Conservation (phyloP, 2,113 vertebrate genomes). For the Thamnaconus septentrionalis region DNA sequence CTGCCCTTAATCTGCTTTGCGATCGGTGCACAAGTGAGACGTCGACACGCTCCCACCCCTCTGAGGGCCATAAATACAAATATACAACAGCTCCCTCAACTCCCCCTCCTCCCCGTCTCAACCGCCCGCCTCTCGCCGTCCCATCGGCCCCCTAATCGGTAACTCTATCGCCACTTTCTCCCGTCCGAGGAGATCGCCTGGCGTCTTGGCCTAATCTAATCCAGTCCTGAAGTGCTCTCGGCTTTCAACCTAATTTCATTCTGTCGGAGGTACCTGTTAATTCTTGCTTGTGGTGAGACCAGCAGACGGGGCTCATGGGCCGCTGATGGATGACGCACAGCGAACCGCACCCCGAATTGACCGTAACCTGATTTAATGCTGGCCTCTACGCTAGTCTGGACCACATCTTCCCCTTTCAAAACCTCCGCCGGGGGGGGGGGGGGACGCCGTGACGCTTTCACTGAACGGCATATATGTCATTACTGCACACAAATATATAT, state of each 20-base stretch:
- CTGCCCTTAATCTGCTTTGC: too few relatives aligned
- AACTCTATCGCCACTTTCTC: conserved; percentile 48
- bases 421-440: too few relatives aligned
- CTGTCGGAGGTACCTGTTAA: conserved; percentile 56
- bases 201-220: conserved; percentile 66
- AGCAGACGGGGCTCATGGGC: too few relatives aligned
- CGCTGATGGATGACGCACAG: conserved; percentile 66
- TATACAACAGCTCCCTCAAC: neutral
- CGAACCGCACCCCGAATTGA: conserved; percentile 58
- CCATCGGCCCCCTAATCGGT: conserved; percentile 15
- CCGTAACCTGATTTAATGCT: conserved; percentile 57
- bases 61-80: too few relatives aligned
- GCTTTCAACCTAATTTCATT: conserved; percentile 66
- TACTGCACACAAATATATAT: neutral
- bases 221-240: conserved; percentile 55
- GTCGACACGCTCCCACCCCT: too few relatives aligned
- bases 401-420: conserved; percentile 3
- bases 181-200: conserved; percentile 45
- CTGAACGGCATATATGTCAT: too few relatives aligned
- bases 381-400: conserved; percentile 38
- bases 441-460: too few relatives aligned
- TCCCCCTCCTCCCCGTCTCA: conserved; percentile 11
- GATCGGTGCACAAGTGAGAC: too few relatives aligned
- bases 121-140: neutral
- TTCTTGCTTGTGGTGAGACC: neutral